Percentiles rank a stretch among this genome's conserved stretches.
Conservation (phyloP, 2,113 vertebrate genomes). For the Melanerpes aurifrons region DNA sequence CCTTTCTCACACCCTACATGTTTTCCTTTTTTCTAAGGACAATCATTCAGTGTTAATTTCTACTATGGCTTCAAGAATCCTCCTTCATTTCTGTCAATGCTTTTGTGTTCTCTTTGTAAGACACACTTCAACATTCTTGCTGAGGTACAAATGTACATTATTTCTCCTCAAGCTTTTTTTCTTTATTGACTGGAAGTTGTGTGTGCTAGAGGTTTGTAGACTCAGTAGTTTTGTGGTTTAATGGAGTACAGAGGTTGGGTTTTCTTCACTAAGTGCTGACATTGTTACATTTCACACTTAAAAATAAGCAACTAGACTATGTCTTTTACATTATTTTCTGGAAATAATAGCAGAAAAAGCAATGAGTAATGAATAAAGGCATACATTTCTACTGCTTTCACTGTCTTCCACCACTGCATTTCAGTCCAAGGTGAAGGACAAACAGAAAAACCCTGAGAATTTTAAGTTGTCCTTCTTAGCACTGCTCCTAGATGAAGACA, state of each 20-base stretch:
- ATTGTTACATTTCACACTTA: background rate
- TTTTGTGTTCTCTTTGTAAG: background rate
- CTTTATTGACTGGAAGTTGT: background rate
- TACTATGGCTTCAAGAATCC: background rate
- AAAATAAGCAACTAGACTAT: background rate
- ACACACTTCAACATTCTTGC: background rate
- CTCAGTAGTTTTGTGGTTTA: background rate
- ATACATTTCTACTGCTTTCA: background rate
- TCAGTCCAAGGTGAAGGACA: background rate
- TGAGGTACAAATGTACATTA: background rate
- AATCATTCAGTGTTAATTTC: background rate
- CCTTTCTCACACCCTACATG: background rate
- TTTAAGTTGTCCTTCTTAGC: background rate
- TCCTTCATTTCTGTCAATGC: background rate
- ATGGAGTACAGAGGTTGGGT: background rate
- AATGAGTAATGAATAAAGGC: background rate
- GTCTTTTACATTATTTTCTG: background rate
- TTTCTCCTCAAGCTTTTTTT: background rate
- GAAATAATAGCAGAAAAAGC: conserved; percentile 14
- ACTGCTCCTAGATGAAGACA: background rate
- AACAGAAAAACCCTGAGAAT: background rate
- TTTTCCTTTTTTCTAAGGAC: background rate
- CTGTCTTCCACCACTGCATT: background rate
- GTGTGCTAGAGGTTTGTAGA: background rate
- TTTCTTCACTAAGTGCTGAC: background rate